Conservation (phyloP, 2,113 vertebrate species). For the Eolophus roseicapilla region DNA sequence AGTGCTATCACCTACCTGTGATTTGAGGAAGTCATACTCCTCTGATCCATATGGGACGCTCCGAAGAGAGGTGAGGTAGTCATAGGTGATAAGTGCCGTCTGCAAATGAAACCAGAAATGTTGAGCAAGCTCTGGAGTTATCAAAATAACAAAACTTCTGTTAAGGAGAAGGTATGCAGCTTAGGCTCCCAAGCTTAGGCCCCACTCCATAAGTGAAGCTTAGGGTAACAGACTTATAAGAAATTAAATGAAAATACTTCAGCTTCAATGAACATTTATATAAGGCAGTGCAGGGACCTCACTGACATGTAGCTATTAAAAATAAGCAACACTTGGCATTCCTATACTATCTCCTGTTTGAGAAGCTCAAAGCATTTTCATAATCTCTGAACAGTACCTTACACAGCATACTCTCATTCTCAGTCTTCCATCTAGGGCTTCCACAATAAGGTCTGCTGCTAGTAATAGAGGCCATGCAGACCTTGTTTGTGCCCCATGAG, state of each 20-base stretch:
- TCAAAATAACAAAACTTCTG: neutral
- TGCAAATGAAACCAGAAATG: slow-evolving; percentile 69
- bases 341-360: neutral
- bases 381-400: neutral
- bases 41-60: slow-evolving; percentile 81
- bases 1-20: slow-evolving; percentile 80
- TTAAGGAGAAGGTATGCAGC: neutral
- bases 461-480: neutral
- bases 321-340: neutral
- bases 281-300: neutral
- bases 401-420: neutral
- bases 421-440: neutral
- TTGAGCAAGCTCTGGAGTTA: neutral
- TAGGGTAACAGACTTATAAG: neutral
- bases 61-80: slow-evolving; percentile 89
- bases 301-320: neutral
- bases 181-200: neutral
- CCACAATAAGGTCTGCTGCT: neutral
- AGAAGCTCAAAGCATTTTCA: slow-evolving; percentile 4
- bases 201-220: neutral
- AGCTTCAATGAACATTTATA: neutral
- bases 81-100: slow-evolving; percentile 89
- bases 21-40: slow-evolving; percentile 84
- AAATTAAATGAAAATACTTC: neutral
- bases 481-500: neutral